These are phyloP conservation scores for Eugnorisma glareosa DNA, from an alignment of 2,888 invertebrate species.

Conservation along the genomic window DNA sequence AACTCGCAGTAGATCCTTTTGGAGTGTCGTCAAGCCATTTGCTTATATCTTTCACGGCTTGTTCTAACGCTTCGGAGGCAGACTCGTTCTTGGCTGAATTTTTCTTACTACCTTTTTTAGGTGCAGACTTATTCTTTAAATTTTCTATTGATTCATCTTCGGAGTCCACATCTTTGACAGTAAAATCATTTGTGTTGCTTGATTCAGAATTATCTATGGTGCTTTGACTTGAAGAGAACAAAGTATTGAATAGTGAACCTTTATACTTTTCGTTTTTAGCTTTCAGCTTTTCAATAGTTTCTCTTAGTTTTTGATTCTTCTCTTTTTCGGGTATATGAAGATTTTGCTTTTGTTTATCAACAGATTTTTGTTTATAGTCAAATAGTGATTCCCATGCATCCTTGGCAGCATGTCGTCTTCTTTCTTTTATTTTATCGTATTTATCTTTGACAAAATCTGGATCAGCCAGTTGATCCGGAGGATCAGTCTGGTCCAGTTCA, in stretches of 20 bases:
- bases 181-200: slow-evolving; percentile 73
- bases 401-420: slow-evolving; percentile 89
- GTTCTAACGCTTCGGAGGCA: slow-evolving; percentile 90
- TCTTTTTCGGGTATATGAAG: slow-evolving; percentile 84
- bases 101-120: slow-evolving; percentile 84
- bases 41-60: slow-evolving; percentile 96
- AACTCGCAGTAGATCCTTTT: slow-evolving; percentile 93
- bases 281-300: slow-evolving; percentile 92
- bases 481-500: slow-evolving; percentile 72
- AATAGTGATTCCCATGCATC: slow-evolving; percentile 87
- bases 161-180: slow-evolving; percentile 71
- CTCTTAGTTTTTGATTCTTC: slow-evolving; percentile 88
- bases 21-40: slow-evolving; percentile 97
- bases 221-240: slow-evolving; percentile 78
- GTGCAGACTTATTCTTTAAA: slow-evolving; percentile 74
- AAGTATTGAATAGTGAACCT: slow-evolving; percentile 79
- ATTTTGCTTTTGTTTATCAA: slow-evolving; percentile 83
- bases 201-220: slow-evolving; percentile 74
- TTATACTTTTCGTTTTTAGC: slow-evolving; percentile 91
- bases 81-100: slow-evolving; percentile 89
- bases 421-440: slow-evolving; percentile 91
- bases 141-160: slow-evolving; percentile 73
- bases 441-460: slow-evolving; percentile 90
- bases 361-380: slow-evolving; percentile 85
- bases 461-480: slow-evolving; percentile 76